phyloP scores from a whole-genome alignment of 2,888 invertebrate species.

The Tuta absoluta region DNA sequence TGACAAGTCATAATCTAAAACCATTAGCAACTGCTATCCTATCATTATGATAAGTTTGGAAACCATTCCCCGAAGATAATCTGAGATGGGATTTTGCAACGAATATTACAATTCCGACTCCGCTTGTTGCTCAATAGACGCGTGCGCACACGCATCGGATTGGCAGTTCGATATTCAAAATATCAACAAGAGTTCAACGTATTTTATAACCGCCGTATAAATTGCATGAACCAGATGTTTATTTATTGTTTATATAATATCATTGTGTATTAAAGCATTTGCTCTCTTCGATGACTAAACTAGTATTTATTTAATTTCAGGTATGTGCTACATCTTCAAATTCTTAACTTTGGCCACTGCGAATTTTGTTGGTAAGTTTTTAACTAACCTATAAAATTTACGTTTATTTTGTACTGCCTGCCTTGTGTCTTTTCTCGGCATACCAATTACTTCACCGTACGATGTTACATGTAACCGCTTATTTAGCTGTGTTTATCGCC shows the following conservation, averaged over 20 bases:
- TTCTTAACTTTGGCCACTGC: not conserved
- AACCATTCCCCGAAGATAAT: conserved; percentile 20
- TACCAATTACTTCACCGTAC: not conserved
- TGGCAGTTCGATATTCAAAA: conserved; percentile 37
- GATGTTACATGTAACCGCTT: not conserved
- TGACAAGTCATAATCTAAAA: conserved; percentile 1
- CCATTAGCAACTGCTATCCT: not conserved
- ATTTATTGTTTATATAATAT: conserved; percentile 38
- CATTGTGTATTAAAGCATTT: conserved; percentile 38
- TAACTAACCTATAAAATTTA: not conserved
- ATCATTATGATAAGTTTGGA: conserved; percentile 11
- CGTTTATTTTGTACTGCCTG: not conserved
- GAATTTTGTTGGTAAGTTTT: conserved; percentile 18
- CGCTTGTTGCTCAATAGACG: conserved; percentile 42
- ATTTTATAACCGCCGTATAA: conserved; percentile 35
- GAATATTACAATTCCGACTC: conserved; percentile 48
- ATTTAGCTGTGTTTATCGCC: conserved; percentile 13
- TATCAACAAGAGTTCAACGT: conserved; percentile 31
- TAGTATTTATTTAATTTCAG: conserved; percentile 54
- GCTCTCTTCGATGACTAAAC: conserved; percentile 46
- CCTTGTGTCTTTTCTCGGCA: not conserved
- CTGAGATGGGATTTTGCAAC: conserved; percentile 51
- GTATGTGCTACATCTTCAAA: conserved; percentile 46
- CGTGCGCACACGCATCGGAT: conserved; percentile 34
- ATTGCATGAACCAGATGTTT: conserved; percentile 39